Conservation (phyloP, 2,888 invertebrate genomes). For the Ptilodon capucinus region DNA sequence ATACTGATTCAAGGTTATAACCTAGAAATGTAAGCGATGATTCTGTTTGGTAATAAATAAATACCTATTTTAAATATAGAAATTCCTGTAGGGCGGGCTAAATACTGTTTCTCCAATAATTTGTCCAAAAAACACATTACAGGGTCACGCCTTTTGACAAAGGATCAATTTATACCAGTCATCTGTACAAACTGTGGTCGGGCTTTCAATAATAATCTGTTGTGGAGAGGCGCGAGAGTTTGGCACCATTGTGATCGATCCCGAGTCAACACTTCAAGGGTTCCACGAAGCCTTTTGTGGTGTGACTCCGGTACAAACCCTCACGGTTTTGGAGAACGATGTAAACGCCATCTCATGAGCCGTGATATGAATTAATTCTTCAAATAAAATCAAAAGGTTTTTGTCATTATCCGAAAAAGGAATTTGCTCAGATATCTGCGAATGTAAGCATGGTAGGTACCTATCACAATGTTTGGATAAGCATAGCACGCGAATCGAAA, state of each 20-base stretch:
- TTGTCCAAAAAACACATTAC: constrained; percentile 31
- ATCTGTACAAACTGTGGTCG: constrained; percentile 64
- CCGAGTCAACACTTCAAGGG: constrained; percentile 68
- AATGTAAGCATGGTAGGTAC: no score
- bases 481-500: no score
- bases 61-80: no score
- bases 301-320: constrained; percentile 67
- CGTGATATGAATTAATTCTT: neutral
- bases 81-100: no score
- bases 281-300: constrained; percentile 71
- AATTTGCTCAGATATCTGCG: no score
- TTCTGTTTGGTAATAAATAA: no score
- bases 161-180: constrained; percentile 56
- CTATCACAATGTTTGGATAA: no score
- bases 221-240: constrained; percentile 62
- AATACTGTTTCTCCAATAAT: neutral
- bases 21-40: no score
- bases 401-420: no score
- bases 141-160: constrained; percentile 35
- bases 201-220: constrained; percentile 70
- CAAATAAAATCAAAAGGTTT: no score
- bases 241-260: constrained; percentile 66
- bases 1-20: no score
- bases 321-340: constrained; percentile 56
- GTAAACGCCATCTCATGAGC: constrained; percentile 9